Evolutionary conservation across 2,797 vertebrate genomes (phyloP).

Genomic region (Tenualosa thibaudeaui): DNA sequence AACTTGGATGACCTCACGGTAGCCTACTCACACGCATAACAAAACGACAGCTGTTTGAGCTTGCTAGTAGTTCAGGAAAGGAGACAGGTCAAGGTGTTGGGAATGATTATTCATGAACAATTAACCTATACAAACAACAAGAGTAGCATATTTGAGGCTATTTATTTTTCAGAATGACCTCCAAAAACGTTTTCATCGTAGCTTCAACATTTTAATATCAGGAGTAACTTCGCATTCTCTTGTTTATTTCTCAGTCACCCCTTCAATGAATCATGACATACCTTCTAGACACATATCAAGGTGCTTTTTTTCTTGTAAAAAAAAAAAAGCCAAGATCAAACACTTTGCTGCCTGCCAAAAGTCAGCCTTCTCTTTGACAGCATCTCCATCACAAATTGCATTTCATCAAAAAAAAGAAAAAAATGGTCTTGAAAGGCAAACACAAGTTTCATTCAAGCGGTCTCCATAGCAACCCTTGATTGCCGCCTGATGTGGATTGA

Average conservation of each 20-base stretch:
- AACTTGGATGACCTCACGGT: constrained; percentile 15
- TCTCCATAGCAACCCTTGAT: constrained; percentile 36
- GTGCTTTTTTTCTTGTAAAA: not conserved
- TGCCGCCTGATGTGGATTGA: constrained; percentile 28
- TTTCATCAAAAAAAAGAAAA: constrained; percentile 26
- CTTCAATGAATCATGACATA: constrained; percentile 1
- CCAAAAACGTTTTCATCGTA: not conserved
- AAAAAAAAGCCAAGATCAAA: not conserved
- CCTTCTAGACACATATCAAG: not conserved
- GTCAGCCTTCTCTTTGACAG: not conserved
- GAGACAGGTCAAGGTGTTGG: not conserved
- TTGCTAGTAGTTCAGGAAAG: constrained; percentile 4
- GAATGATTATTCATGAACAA: constrained; percentile 3
- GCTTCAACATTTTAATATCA: not conserved
- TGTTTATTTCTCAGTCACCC: not conserved
- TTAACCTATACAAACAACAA: not conserved
- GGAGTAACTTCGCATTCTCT: not conserved
- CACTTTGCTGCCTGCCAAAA: not conserved
- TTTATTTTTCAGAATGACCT: not conserved
- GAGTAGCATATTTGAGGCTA: not conserved
- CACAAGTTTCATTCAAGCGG: constrained; percentile 19
- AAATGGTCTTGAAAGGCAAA: constrained; percentile 26
- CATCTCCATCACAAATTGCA: constrained; percentile 26
- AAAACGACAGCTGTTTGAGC: not conserved
- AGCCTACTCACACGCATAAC: constrained; percentile 14